Base-by-base conservation (phyloP, 1,140 invertebrate genomes). In the Aradophagus sp. region DNA sequence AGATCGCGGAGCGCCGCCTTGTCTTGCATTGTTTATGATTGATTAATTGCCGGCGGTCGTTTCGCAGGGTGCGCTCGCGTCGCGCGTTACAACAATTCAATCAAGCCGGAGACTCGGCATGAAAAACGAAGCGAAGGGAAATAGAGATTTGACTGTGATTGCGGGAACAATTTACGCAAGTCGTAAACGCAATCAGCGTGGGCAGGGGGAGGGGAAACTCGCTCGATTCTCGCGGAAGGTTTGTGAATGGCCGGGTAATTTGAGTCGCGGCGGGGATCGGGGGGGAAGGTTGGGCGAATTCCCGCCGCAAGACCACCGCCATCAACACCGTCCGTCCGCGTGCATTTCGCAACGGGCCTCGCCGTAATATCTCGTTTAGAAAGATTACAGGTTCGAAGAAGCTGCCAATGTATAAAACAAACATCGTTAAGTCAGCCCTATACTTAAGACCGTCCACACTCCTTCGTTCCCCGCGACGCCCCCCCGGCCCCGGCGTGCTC, bases 331-430 rank as follows among this genome's bases (percentile, higher is more conserved):
- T 63, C 56, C 50, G 58, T 67, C 56, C 50, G 58, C 65, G 66
- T 68, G 59, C 45, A 62, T 74, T 70, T 74, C 62, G 61, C 62
- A 62, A 70, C 45, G 56, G 56, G 16, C 62, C 71, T 70, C 70
- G 65, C 63, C 76, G 82, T 84, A 86, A 86, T 86, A 86, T 86
- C 84, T 86, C 84, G 84, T 86, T 86, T 86, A 86, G 83, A 86
- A 84, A 86, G 81, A 86, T 86, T 86, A 86, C 83, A 85, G 84
- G 84, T 86, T 85, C 79, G 83, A 80, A 83, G 82, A 84, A 82
- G 78, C 83, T 86, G 83, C 84, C 83, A 85, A 86, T 86, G 84
- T 86, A 87, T 86, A 86, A 86, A 86, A 86, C 86, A 86, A 86
- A 85, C 84, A 87, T 86, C 80, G 84, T 86, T 86, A 86, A 85